Evolutionary conservation across 2,888 invertebrate genomes (phyloP).

Genomic region (Nasonia oneida): DNA sequence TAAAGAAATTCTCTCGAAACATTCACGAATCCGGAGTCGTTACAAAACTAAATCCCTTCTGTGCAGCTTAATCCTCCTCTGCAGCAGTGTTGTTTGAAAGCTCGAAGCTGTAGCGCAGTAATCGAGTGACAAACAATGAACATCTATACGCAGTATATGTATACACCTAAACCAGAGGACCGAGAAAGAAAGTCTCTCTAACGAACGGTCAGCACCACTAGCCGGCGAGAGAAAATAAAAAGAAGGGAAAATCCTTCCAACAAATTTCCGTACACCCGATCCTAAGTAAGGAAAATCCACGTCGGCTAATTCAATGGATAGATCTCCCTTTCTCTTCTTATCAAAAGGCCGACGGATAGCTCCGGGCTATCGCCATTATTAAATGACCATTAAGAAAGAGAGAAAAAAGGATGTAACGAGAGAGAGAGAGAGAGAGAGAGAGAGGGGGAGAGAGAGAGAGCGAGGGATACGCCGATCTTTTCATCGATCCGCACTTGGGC

Average conservation of each 20-base stretch:
- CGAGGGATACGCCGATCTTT: not conserved
- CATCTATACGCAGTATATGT: not conserved
- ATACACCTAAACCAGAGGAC: not conserved
- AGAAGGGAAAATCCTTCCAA: slow-evolving; percentile 7
- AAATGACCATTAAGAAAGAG: slow-evolving; percentile 44
- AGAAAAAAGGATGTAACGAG: not conserved
- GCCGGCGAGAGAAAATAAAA: not conserved
- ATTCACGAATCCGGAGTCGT: not conserved
- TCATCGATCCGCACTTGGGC: not conserved
- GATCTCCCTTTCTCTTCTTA: slow-evolving; percentile 2
- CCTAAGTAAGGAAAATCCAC: slow-evolving; percentile 42
- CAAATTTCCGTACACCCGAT: slow-evolving; percentile 30
- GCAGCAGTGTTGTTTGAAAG: not conserved
- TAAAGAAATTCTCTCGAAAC: not conserved
- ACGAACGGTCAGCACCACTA: not conserved
- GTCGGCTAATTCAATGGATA: slow-evolving; percentile 35
- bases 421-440: not conserved
- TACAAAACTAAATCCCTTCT: not conserved
- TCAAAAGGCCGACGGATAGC: not conserved
- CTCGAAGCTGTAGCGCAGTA: not conserved
- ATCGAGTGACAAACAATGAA: slow-evolving; percentile 34
- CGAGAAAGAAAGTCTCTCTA: not conserved
- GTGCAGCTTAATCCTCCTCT: not conserved
- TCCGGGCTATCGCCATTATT: slow-evolving; percentile 33
- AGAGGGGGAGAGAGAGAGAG: not conserved